A percentile compares a stretch with the other conserved stretches of the same genome.
Conservation (phyloP, 2,888 invertebrate species). For the Rosalia funebris region DNA sequence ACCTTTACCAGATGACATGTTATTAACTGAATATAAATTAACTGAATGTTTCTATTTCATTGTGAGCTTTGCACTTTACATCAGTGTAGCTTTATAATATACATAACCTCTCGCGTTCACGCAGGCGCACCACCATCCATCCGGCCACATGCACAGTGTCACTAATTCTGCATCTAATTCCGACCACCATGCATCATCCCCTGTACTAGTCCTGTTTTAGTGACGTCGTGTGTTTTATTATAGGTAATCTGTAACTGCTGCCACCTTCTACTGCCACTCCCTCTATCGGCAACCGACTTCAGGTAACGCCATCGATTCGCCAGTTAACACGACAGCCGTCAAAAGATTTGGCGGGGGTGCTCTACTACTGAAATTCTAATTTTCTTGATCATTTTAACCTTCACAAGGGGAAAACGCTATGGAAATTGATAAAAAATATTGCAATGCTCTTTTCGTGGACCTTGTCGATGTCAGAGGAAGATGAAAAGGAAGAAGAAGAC, state of each 20-base stretch:
- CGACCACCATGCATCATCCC: conserved; percentile 10
- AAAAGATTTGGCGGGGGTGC: too few species aligned
- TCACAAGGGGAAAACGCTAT: too few species aligned
- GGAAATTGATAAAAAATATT: too few species aligned
- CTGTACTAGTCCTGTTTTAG: conserved; percentile 27
- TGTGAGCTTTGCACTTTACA: conserved; percentile 14
- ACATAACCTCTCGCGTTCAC: conserved; percentile 3
- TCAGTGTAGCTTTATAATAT: conserved; percentile 12
- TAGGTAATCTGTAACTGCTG: conserved; percentile 63
- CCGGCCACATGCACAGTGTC: conserved; percentile 14
- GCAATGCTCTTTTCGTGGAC: too few species aligned
- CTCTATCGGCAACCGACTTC: conserved; percentile 50
- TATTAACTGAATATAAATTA: too few species aligned
- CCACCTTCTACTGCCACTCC: conserved; percentile 47
- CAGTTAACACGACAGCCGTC: conserved; percentile 30
- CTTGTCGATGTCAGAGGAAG: too few species aligned
- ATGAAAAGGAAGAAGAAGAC: too few species aligned
- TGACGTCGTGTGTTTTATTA: conserved; percentile 52
- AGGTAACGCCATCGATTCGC: conserved; percentile 49
- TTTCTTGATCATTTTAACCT: background rate
- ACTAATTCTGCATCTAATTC: conserved; percentile 19
- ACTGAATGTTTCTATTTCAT: background rate
- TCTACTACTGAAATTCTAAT: conserved; percentile 8
- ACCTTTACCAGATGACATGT: too few species aligned
- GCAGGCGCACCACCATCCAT: background rate